These are phyloP conservation scores for Tarsius wallacei DNA, from an alignment of 2,797 vertebrate species.

Conservation along the genomic window DNA sequence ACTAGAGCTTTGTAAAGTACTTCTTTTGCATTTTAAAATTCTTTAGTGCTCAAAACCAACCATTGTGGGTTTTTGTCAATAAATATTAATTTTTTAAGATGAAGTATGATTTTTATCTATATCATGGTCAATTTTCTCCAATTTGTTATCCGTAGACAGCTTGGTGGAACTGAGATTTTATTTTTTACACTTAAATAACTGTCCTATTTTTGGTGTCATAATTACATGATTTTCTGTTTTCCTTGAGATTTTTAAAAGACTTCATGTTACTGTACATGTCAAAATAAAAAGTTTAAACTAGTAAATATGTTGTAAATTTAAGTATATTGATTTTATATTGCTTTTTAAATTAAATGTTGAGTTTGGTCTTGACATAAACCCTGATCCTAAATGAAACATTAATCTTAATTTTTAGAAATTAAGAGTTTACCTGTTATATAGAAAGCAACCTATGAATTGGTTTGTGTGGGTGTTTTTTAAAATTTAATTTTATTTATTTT, in stretches of 20 bases:
- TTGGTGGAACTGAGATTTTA: conserved; percentile 65
- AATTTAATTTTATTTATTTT: conserved; percentile 30
- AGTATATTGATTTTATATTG: conserved; percentile 34
- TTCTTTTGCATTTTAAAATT: conserved; percentile 60
- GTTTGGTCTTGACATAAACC: conserved; percentile 34
- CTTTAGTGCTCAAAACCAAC: conserved; percentile 11
- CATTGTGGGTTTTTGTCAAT: conserved; percentile 63
- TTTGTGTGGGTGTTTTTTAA: conserved; percentile 51
- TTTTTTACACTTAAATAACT: conserved; percentile 55
- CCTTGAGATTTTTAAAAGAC: conserved; percentile 61
- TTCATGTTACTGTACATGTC: conserved; percentile 45
- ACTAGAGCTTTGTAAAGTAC: conserved; percentile 27
- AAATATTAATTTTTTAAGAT: conserved; percentile 73
- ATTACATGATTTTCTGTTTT: conserved; percentile 54
- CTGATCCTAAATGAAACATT: conserved; percentile 45
- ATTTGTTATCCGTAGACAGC: not conserved
- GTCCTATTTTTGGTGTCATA: not conserved
- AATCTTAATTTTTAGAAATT: conserved; percentile 57
- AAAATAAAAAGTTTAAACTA: conserved; percentile 68
- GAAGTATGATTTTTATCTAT: conserved; percentile 36
- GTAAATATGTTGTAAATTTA: conserved; percentile 15
- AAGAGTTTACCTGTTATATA: conserved; percentile 9
- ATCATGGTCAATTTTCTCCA: conserved; percentile 56
- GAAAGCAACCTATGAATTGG: conserved; percentile 40
- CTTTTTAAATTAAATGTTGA: conserved; percentile 56